phyloP scores from a whole-genome alignment of 1,140 invertebrate species.

The Paramacrobiotus metropolitanus region DNA sequence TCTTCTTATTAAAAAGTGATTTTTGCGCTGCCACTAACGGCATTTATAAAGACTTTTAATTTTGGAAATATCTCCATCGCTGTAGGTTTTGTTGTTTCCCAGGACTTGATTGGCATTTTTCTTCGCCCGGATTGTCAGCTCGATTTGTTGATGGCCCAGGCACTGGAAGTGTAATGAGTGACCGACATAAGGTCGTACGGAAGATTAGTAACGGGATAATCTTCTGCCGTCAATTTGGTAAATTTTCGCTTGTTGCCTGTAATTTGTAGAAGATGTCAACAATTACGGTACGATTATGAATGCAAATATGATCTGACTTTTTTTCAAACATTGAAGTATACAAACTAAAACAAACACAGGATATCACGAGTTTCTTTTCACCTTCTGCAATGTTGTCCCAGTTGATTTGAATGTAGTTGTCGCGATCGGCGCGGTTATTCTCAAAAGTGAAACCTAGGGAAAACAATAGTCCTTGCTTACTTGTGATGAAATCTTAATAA shows the following conservation, averaged over 20 bases:
- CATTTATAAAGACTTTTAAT: constrained; percentile 1
- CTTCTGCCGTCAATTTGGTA: background rate
- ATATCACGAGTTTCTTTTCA: too few relatives aligned
- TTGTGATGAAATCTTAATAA: too few relatives aligned
- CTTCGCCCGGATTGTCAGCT: background rate
- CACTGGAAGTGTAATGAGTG: background rate
- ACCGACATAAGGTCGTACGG: background rate
- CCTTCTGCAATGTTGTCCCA: constrained; percentile 2
- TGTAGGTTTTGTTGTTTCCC: background rate
- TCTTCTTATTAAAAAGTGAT: too few relatives aligned
- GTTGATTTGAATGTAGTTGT: background rate
- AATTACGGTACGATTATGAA: background rate
- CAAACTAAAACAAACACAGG: too few relatives aligned
- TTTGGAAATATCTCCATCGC: background rate
- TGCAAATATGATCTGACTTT: too few relatives aligned
- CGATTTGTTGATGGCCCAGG: background rate
- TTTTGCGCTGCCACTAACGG: too few relatives aligned
- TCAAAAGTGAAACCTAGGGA: background rate
- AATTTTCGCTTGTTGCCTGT: background rate
- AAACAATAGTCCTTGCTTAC: too few relatives aligned
- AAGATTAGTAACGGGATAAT: background rate
- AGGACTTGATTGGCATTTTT: background rate
- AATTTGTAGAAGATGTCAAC: background rate
- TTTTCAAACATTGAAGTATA: too few relatives aligned
- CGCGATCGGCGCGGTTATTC: background rate